Base-by-base conservation (phyloP, 2,797 vertebrate species). In the Philypnodon macrostomus region DNA sequence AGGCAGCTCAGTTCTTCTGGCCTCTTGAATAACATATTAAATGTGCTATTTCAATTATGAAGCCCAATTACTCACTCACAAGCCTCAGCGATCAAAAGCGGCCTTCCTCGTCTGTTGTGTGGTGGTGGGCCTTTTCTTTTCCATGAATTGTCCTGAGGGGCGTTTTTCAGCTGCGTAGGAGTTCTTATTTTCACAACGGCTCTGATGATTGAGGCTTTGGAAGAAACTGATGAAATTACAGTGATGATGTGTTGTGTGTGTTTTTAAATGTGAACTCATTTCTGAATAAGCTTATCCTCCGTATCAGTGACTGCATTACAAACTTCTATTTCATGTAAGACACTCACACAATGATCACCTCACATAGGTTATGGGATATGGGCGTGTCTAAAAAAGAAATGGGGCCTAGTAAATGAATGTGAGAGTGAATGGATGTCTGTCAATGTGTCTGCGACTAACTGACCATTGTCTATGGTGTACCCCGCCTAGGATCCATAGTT, bases 211-310 rank as follows among this genome's bases (percentile, higher is more conserved):
- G 60, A 76, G 53, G 51, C 47, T 74, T 49, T 57, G 51, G 74
- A 54, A 73, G 40, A n/a, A n/a, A n/a, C 54, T 47, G 67, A 73
- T 69, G 52, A 80, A 83, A 75, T 78, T 42, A 60, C 44, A 70
- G 62, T n/a, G n/a, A n/a, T n/a, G n/a, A n/a, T n/a, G n/a, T n/a
- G n/a, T n/a, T n/a, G n/a, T 30, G 21, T 56, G 38, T 53, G 33
- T 49, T 65, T 67, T 60, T 51, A 16, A 56, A 58, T 46, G 12
- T 6, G 5, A 23, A 26, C 48, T 61, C 35, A 12, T 55, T 35
- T 45, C 44, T 32, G 16, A 23, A 13, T 54, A 34, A 41, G 3
- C 62, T 57, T 53, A 47, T 74, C 55, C 38, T 67, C 49, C 45
- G 21, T 26, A 37, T 48, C 47, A 39, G n/a, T 0, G 37, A 52